These are phyloP conservation scores for Limnephilus auricula DNA, from an alignment of 2,888 invertebrate genomes.

Conservation along the genomic window DNA sequence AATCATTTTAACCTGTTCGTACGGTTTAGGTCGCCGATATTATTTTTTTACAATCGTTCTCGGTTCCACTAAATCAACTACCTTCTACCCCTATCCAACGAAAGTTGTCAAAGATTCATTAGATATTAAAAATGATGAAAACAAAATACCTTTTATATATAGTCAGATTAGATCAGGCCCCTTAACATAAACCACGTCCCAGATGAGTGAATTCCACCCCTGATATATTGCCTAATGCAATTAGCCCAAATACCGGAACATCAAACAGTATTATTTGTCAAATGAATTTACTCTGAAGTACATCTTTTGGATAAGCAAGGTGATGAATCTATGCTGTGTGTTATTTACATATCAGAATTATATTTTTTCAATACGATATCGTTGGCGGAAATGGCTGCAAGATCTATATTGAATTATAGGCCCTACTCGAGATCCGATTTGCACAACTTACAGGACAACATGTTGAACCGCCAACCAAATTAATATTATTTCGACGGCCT, in stretches of 20 bases:
- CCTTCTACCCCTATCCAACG: background rate
- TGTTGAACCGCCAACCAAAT: no score
- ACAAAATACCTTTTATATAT: background rate
- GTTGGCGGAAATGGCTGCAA: background rate
- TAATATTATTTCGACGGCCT: no score
- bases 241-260: slow-evolving; percentile 19
- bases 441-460: no score
- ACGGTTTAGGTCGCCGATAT: no score
- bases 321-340: background rate
- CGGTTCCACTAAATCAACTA: background rate
- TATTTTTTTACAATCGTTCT: no score
- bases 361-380: background rate
- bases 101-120: background rate
- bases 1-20: no score
- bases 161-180: background rate
- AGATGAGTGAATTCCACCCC: background rate
- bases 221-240: slow-evolving; percentile 27
- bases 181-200: background rate
- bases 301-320: slow-evolving; percentile 12
- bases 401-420: no score
- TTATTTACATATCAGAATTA: background rate
- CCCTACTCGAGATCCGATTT: no score
- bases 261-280: slow-evolving; percentile 17
- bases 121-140: background rate
- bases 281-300: slow-evolving; percentile 4